phyloP scores from a whole-genome alignment of 2,113 vertebrate species.

The Mesitornis unicolor region DNA sequence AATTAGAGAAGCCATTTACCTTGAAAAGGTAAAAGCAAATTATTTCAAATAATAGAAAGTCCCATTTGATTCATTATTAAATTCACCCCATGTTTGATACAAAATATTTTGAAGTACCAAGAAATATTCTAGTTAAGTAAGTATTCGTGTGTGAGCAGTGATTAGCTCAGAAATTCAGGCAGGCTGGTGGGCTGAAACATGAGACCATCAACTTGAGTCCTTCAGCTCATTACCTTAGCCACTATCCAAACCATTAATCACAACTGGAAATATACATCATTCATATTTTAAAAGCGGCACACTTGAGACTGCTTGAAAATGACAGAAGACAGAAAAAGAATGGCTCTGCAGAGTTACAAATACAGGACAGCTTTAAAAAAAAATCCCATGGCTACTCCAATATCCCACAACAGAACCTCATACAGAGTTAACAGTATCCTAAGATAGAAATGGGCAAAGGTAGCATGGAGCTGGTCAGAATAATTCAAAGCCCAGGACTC shows the following conservation, averaged over 20 bases:
- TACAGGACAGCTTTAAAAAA: background rate
- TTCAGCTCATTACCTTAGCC: slow-evolving; percentile 68
- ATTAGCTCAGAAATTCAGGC: slow-evolving; percentile 56
- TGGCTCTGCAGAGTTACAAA: background rate
- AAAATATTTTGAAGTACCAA: slow-evolving; percentile 33
- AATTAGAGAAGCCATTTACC: background rate
- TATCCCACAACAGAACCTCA: background rate
- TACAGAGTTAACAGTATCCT: background rate
- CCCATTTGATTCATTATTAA: slow-evolving; percentile 23
- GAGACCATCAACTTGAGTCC: slow-evolving; percentile 50
- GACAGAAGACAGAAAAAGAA: background rate
- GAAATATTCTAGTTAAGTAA: slow-evolving; percentile 36
- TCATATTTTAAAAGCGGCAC: slow-evolving; percentile 45
- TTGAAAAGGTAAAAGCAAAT: background rate
- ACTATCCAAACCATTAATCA: slow-evolving; percentile 58
- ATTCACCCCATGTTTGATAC: background rate
- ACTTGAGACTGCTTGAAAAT: slow-evolving; percentile 17
- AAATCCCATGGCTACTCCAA: background rate
- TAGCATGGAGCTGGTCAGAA: background rate
- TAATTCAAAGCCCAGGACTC: background rate
- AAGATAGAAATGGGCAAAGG: background rate
- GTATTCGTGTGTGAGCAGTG: slow-evolving; percentile 19
- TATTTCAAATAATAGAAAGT: background rate
- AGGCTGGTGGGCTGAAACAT: slow-evolving; percentile 62
- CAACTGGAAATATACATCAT: slow-evolving; percentile 49